phyloP scores from a whole-genome alignment of 2,888 invertebrate species.

The Psylliodes chrysocephalus region DNA sequence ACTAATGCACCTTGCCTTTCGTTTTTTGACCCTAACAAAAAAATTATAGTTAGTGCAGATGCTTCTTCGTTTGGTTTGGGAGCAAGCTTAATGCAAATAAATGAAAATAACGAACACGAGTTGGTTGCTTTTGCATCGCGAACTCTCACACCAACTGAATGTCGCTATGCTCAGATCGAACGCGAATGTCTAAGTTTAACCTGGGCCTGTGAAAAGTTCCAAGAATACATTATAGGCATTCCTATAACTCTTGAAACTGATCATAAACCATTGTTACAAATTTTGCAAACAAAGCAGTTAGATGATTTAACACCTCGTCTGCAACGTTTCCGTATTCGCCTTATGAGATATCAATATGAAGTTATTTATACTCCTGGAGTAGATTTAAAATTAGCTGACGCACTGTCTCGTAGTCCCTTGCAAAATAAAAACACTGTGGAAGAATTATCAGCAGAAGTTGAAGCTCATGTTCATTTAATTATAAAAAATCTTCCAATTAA shows the following conservation, averaged over 20 bases:
- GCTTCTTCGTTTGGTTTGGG: slow-evolving; percentile 30
- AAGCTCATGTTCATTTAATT: background rate
- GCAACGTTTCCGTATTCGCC: slow-evolving; percentile 33
- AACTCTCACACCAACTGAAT: slow-evolving; percentile 2
- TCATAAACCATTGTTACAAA: no score
- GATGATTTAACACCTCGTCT: slow-evolving; percentile 51
- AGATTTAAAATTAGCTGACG: slow-evolving; percentile 43
- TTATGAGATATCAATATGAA: slow-evolving; percentile 29
- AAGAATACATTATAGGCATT: no score
- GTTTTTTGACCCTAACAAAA: background rate
- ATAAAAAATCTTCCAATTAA: background rate
- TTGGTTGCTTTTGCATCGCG: slow-evolving; percentile 30
- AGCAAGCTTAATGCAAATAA: slow-evolving; percentile 13
- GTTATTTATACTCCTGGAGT: slow-evolving; percentile 6
- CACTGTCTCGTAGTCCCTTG: background rate
- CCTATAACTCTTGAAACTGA: slow-evolving; percentile 33
- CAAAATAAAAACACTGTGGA: no score
- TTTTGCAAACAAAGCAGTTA: slow-evolving; percentile 51
- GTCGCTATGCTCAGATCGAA: no score
- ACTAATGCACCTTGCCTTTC: no score
- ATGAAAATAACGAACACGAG: no score
- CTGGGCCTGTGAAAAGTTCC: no score
- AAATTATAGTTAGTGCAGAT: slow-evolving; percentile 16
- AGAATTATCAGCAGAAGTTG: no score
- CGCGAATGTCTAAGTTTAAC: no score